Evolutionary conservation across 53 echinoderm and acorn worm species (phyloP).

Genomic region (Luidia sarsii): DNA sequence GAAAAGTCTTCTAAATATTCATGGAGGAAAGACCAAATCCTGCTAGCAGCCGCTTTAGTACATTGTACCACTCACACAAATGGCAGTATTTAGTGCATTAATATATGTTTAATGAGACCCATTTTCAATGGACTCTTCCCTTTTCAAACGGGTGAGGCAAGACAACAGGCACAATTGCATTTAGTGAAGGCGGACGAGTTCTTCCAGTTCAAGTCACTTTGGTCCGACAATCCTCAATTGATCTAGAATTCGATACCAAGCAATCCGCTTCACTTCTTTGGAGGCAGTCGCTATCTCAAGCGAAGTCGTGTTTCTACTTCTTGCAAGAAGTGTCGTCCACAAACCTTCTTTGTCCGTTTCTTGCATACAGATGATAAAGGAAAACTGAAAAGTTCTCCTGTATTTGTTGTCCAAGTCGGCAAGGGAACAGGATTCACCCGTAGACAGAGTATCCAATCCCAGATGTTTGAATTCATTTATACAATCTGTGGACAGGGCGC

Average conservation of each 20-base stretch:
- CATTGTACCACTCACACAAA: too few species aligned
- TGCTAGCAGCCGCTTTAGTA: too few species aligned
- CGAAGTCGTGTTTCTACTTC: conserved; percentile 45
- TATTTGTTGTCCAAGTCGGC: conserved; percentile 51
- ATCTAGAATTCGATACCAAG: conserved; percentile 64
- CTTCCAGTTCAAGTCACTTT: too few species aligned
- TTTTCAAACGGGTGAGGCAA: too few species aligned
- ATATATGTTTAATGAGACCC: too few species aligned
- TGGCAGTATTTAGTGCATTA: too few species aligned
- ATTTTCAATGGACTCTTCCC: too few species aligned
- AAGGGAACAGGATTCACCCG: conserved; percentile 44
- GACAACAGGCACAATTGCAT: too few species aligned
- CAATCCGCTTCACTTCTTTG: conserved; percentile 70
- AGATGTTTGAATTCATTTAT: conserved; percentile 33
- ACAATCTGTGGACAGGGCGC: conserved; percentile 53
- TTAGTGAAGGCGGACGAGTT: too few species aligned
- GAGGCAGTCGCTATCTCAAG: conserved; percentile 50
- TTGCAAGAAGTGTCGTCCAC: conserved; percentile 25
- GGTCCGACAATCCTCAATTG: not conserved
- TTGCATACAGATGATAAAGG: conserved; percentile 68
- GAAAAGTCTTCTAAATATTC: too few species aligned
- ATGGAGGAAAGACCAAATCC: too few species aligned
- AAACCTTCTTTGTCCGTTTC: conserved; percentile 62
- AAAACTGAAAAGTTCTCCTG: conserved; percentile 65
- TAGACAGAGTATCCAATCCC: conserved; percentile 32